These are phyloP conservation scores for Manis crassicaudata DNA, from an alignment of 2,797 vertebrate genomes.

Conservation along the genomic window DNA sequence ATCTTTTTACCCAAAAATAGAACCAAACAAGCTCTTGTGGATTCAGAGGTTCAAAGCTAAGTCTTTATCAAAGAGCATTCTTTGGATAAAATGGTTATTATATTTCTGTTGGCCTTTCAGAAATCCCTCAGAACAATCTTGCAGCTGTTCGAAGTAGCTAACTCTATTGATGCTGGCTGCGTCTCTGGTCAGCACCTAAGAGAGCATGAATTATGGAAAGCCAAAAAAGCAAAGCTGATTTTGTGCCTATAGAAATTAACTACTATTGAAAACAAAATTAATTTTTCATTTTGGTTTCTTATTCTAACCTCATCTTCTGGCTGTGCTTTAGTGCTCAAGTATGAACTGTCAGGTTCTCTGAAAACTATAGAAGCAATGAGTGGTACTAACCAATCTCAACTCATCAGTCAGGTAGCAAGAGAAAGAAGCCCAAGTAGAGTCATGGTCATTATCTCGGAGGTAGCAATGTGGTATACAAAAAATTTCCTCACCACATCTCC, in stretches of 20 bases:
- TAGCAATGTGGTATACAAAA: not conserved
- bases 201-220: not conserved
- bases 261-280: not conserved
- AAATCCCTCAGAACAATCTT: conserved; percentile 42
- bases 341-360: not conserved
- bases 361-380: not conserved
- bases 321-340: not conserved
- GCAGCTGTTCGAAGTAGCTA: conserved; percentile 27
- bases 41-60: conserved; percentile 29
- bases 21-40: conserved; percentile 8
- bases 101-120: conserved; percentile 32
- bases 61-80: conserved; percentile 62
- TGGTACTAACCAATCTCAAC: not conserved
- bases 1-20: conserved; percentile 27
- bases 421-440: not conserved
- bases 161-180: not conserved
- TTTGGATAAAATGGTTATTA: conserved; percentile 56
- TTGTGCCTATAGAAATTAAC: conserved; percentile 29
- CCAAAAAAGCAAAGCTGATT: conserved; percentile 26
- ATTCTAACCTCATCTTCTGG: conserved; percentile 34
- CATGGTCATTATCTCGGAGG: not conserved
- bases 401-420: not conserved
- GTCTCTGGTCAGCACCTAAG: not conserved
- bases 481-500: not conserved
- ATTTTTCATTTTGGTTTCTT: conserved; percentile 42